Conservation (phyloP, 2,888 invertebrate genomes). For the Brachypalpus laphriformis region DNA sequence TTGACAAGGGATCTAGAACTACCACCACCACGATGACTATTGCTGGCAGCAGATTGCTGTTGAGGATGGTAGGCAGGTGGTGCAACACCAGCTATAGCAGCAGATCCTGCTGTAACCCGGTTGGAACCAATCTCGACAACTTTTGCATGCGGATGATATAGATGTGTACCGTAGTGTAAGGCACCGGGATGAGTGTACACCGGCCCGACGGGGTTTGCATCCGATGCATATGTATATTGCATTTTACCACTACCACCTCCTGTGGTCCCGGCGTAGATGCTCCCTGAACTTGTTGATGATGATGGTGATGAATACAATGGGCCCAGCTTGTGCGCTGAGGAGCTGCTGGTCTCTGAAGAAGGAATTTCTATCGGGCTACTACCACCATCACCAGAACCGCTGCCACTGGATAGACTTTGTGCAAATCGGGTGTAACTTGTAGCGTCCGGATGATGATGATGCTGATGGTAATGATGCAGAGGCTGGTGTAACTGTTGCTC, state of each 20-base stretch:
- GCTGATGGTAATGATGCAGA: conserved; percentile 38
- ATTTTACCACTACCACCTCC: conserved; percentile 60
- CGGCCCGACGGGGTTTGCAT: conserved; percentile 70
- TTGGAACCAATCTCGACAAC: conserved; percentile 58
- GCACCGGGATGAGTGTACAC: conserved; percentile 79
- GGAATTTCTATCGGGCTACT: conserved; percentile 43
- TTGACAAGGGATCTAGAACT: conserved; percentile 36
- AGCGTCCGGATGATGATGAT: conserved; percentile 31
- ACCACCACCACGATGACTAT: conserved; percentile 20
- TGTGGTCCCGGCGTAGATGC: conserved; percentile 63
- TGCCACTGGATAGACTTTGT: conserved; percentile 33
- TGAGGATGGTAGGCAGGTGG: conserved; percentile 46
- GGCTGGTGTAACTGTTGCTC: conserved; percentile 72
- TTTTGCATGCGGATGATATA: conserved; percentile 78
- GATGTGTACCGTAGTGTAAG: conserved; percentile 80
- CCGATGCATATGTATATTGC: conserved; percentile 53
- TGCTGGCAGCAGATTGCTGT: conserved; percentile 37
- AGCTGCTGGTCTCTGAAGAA: conserved; percentile 15
- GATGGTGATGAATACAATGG: conserved; percentile 66
- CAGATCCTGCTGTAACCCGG: conserved; percentile 60
- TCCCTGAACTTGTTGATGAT: conserved; percentile 62
- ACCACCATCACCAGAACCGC: conserved; percentile 2
- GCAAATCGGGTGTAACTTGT: conserved; percentile 43
- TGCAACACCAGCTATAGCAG: conserved; percentile 48
- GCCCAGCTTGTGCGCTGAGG: conserved; percentile 25